Conservation (phyloP, 64 coral and sea anemone genomes). For the Actinia tenebrosa region DNA sequence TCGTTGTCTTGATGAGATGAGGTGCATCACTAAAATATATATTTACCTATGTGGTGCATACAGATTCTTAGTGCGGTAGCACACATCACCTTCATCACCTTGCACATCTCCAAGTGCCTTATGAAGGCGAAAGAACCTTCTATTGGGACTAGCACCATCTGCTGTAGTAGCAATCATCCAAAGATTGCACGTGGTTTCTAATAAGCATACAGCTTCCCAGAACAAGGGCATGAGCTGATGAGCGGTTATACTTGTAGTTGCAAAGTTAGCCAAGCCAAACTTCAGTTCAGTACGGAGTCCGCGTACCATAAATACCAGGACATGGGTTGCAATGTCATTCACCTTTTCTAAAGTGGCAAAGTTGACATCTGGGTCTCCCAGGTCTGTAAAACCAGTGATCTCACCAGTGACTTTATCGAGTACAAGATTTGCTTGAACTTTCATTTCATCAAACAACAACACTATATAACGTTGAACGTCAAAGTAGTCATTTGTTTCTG, state of each 20-base stretch:
- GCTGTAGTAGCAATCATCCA: slow-evolving; percentile 40
- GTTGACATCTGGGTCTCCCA: slow-evolving; percentile 37
- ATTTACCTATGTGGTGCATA: slow-evolving; percentile 33
- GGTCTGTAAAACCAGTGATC: slow-evolving; percentile 28
- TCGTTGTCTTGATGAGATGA: slow-evolving; percentile 31
- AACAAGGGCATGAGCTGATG: slow-evolving; percentile 40
- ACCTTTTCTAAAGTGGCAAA: slow-evolving; percentile 26
- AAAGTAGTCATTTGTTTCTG: slow-evolving; percentile 41
- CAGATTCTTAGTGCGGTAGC: slow-evolving; percentile 14
- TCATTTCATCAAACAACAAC: slow-evolving; percentile 46
- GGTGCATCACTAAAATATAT: slow-evolving; percentile 34
- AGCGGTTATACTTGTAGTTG: slow-evolving; percentile 31
- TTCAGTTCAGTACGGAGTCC: slow-evolving; percentile 38
- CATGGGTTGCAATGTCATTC: slow-evolving; percentile 33
- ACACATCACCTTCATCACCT: slow-evolving; percentile 29
- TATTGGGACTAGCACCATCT: slow-evolving; percentile 38
- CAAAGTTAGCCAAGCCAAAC: slow-evolving; percentile 43
- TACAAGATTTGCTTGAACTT: slow-evolving; percentile 30
- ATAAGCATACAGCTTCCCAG: slow-evolving; percentile 43
- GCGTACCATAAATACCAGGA: slow-evolving; percentile 23
- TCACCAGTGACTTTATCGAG: slow-evolving; percentile 28
- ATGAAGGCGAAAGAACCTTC: slow-evolving; percentile 36
- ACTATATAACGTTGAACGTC: slow-evolving; percentile 30
- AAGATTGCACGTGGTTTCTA: slow-evolving; percentile 41
- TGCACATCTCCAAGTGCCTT: slow-evolving; percentile 5